phyloP scores from a whole-genome alignment of 2,113 vertebrate species.

The Tyto alba region DNA sequence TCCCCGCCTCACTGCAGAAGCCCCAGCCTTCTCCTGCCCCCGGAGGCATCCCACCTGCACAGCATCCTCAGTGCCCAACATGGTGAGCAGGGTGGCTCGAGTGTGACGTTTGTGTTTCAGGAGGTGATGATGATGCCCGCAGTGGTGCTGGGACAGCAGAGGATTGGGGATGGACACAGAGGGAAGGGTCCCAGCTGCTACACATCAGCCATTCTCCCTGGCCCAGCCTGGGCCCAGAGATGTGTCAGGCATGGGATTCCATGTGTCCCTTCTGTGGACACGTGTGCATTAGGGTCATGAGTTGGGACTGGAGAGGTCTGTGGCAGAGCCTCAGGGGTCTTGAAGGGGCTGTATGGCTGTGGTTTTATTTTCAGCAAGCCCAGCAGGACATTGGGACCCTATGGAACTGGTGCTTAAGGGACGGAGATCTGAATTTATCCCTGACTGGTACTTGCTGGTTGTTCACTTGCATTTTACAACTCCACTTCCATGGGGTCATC shows the following conservation, averaged over 20 bases:
- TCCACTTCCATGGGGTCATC: background rate
- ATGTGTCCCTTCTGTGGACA: rapidly evolving
- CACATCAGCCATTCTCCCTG: background rate
- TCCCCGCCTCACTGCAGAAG: background rate
- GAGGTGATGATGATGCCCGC: background rate
- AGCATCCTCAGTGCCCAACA: background rate
- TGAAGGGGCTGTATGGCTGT: background rate
- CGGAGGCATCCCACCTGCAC: background rate
- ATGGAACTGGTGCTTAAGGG: background rate
- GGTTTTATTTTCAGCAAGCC: background rate
- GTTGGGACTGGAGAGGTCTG: background rate
- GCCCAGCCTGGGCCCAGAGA: background rate
- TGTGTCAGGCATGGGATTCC: background rate
- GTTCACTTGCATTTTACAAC: background rate
- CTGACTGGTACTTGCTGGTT: background rate
- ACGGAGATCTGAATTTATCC: background rate
- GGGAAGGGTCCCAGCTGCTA: background rate
- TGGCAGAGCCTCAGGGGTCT: background rate
- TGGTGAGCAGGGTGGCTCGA: rapidly evolving
- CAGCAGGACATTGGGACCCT: background rate
- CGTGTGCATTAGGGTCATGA: background rate
- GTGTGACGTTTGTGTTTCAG: rapidly evolving
- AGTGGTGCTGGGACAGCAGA: background rate
- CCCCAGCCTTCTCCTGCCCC: background rate
- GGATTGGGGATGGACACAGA: background rate